Conservation (phyloP, 2,113 vertebrate genomes). For the Empidonax alnorum region DNA sequence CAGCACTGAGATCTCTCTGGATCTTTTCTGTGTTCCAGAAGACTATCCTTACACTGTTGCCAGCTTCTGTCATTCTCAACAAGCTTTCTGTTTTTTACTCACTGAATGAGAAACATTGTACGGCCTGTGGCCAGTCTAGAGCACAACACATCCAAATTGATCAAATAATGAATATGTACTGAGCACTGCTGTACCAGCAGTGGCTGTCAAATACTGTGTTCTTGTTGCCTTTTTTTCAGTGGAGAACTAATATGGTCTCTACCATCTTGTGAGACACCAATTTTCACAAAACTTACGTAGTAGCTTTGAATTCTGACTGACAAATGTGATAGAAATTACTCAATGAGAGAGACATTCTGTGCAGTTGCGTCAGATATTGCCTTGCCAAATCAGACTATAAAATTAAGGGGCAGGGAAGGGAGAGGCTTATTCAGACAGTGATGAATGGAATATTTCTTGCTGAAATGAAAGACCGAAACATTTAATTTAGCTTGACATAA, state of each 20-base stretch:
- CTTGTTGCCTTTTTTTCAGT: not conserved
- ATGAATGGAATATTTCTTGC: conserved; percentile 28
- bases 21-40: not conserved
- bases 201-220: not conserved
- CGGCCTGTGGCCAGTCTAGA: not conserved
- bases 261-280: accelerated
- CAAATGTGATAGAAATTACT: conserved; percentile 6
- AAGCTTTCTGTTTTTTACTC: not conserved
- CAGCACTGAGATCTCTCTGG: not conserved
- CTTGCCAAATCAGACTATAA: conserved; percentile 21
- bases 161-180: not conserved
- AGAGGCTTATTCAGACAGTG: conserved; percentile 30
- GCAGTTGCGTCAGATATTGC: not conserved
- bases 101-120: not conserved
- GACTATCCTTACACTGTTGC: not conserved
- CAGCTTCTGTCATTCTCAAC: not conserved
- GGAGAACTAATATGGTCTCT: not conserved
- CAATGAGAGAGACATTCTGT: not conserved
- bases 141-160: not conserved
- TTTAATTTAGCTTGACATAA: conserved; percentile 47
- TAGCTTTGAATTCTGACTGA: conserved; percentile 6
- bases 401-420: not conserved
- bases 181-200: not conserved
- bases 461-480: conserved; percentile 45
- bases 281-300: not conserved